Base-by-base conservation (phyloP, 2,113 vertebrate species). In the Corythornis cristatus region DNA sequence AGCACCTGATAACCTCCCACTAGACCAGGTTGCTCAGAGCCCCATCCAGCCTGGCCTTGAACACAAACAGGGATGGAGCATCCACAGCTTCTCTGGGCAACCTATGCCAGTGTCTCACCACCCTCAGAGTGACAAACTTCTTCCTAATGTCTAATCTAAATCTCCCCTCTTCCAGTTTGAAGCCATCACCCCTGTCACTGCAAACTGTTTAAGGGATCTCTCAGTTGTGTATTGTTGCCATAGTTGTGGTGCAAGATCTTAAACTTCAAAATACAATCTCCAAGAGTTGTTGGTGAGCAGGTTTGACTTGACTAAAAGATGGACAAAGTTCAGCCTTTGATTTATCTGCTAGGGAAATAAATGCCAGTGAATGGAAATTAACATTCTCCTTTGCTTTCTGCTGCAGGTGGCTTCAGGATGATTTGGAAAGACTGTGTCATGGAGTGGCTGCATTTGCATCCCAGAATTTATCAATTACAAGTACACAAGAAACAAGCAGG, bases 161-260 rank as follows among this genome's bases (percentile, higher is more conserved):
- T 51, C 50, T 51, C 23, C 23, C 50, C 50, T 51, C 50, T 51
- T 51, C 50, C 50, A 51, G 23, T 51, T 50, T 51, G 50, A 51
- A 51, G 50, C 50, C 50, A 51, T 51, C 23, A 51, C 13, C 50
- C 50, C 23, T 51, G 16, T 12, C 22, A 51, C 50, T 13, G 50
- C 50, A 51, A 51, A 11, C 50, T 11, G 22, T 26, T 51, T 51
- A 51, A 51, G 48, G 88, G n/a, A 20, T 33, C 70, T 74, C 6
- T 76, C 26, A 68, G 15, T 60, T 50, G 29, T 48, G 10, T 74
- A 31, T 65, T 61, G 62, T 65, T 61, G 62, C 61, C 70, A 9
- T 25, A 48, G 51, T 67, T 91, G 88, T 86, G 83, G 61, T 64
- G 45, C 33, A 95, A 85, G 66, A 92, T 75, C 93, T 92, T 35